Conservation (phyloP, 2,888 invertebrate genomes). For the Beris morrisii region DNA sequence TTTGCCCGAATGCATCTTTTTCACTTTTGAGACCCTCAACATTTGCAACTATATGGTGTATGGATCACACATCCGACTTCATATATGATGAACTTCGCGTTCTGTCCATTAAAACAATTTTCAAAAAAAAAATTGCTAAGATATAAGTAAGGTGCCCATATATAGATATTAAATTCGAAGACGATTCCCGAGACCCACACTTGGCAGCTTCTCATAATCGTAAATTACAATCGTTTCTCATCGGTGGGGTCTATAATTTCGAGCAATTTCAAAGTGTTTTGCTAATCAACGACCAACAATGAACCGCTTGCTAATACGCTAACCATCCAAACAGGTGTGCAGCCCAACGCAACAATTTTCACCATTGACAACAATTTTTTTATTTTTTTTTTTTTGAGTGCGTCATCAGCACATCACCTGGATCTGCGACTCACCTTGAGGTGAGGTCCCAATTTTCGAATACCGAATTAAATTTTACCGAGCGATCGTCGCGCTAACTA, state of each 20-base stretch:
- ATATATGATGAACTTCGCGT: neutral
- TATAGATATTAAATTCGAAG: neutral
- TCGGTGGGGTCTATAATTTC: slow-evolving; percentile 36
- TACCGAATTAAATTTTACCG: no score
- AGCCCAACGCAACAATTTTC: neutral
- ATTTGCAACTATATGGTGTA: neutral
- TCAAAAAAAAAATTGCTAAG: no score
- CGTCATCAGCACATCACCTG: no score
- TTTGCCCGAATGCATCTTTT: slow-evolving; percentile 14
- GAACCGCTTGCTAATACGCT: slow-evolving; percentile 2
- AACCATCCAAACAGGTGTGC: slow-evolving; percentile 20
- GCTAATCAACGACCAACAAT: slow-evolving; percentile 34
- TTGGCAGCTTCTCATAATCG: slow-evolving; percentile 37
- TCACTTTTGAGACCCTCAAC: slow-evolving; percentile 1
- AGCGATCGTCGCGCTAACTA: no score
- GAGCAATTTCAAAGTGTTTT: slow-evolving; percentile 37
- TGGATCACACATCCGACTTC: slow-evolving; percentile 4
- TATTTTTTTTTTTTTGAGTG: no score
- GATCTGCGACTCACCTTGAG: no score
- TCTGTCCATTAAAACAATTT: no score
- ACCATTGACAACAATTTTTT: slow-evolving; percentile 5
- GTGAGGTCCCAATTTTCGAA: no score
- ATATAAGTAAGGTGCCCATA: no score
- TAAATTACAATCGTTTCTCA: slow-evolving; percentile 37
- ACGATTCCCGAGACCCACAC: slow-evolving; percentile 10